phyloP scores from a whole-genome alignment of 1,140 invertebrate genomes.

The Dendroctonus ponderosae region DNA sequence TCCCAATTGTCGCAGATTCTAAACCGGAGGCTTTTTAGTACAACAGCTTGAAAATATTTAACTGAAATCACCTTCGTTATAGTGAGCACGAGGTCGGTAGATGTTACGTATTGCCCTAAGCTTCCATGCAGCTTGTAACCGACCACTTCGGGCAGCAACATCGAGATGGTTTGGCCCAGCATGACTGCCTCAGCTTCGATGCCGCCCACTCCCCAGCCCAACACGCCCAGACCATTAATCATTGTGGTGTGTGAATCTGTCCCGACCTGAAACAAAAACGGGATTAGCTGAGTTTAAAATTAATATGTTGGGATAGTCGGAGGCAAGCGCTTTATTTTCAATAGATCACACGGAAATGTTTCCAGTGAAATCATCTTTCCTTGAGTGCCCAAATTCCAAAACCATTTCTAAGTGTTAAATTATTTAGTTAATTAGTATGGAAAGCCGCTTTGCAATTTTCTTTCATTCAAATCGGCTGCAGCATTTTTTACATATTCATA shows the following conservation, averaged over 20 bases:
- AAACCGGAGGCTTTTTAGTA: conserved; percentile 37
- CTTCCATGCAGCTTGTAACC: conserved; percentile 88
- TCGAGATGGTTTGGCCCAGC: conserved; percentile 94
- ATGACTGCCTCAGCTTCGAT: conserved; percentile 90
- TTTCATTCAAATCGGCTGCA: too few species aligned
- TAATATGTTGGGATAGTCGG: too few species aligned
- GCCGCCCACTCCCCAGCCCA: conserved; percentile 77
- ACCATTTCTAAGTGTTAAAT: too few species aligned
- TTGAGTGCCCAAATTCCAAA: too few species aligned
- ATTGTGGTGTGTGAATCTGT: conserved; percentile 99
- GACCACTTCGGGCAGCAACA: conserved; percentile 94
- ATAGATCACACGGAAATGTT: too few species aligned
- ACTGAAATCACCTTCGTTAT: conserved; percentile 83
- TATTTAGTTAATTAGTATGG: too few species aligned
- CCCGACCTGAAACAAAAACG: conserved; percentile 61
- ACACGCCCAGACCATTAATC: conserved; percentile 89
- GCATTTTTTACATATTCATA: too few species aligned
- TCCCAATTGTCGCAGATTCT: conserved; percentile 89
- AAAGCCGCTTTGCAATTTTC: too few species aligned
- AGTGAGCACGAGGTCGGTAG: conserved; percentile 95
- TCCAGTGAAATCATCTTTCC: too few species aligned
- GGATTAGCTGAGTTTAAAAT: too few species aligned
- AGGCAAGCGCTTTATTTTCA: too few species aligned
- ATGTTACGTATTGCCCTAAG: conserved; percentile 83
- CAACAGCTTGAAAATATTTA: background rate